Evolutionary conservation across 2,113 vertebrate species (phyloP), one percentile per base, ranked within the genome.

Genomic region (Anarrhichthys ocellatus): DNA sequence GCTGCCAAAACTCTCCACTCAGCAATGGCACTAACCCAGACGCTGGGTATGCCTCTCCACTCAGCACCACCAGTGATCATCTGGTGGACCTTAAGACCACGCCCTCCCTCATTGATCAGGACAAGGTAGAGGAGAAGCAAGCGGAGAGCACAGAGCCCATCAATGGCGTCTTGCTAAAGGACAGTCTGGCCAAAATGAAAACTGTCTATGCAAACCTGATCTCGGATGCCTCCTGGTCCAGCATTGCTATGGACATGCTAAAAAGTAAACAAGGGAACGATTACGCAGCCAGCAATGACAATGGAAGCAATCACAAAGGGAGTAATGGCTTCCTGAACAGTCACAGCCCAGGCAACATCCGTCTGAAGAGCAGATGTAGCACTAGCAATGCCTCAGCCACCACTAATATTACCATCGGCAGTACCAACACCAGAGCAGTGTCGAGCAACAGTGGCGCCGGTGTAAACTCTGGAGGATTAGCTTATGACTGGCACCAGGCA

Each of bases 401-500:
- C 22, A 84, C 91, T 32, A 91, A 79, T 36, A 85, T 63, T 38
- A 94, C 77, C 87, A 93, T 86, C 87, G 92, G 80, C 91, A 92
- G 82, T 72, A 87, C 83, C 27, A 79, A 88, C 91, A 94, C 94
- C 88, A 93, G 15, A 92, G 93, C 87, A 76, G 93, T 87, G 32
- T 81, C 91, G 0, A 94, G 86, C 87, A 89, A 95, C 93, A 96
- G 85, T 68, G 94, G 94, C 92, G 95, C 88, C 79, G 76, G 81
- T 70, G 88, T 92, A 63, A 90, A 80, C 78, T 92, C 91, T 48
- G 90, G 92, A 70, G 94, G 96, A 84, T 94, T 97, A 7, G 96
- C 97, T 48, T 99, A 99, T 9, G 98, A 99, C 94, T 99, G 98
- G 98, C 98, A 99, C 91, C 98, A 99, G 88, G 98, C 98, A 54